These are phyloP conservation scores for Agrypnia vestita DNA, from an alignment of 1,140 invertebrate species.

Conservation along the genomic window DNA sequence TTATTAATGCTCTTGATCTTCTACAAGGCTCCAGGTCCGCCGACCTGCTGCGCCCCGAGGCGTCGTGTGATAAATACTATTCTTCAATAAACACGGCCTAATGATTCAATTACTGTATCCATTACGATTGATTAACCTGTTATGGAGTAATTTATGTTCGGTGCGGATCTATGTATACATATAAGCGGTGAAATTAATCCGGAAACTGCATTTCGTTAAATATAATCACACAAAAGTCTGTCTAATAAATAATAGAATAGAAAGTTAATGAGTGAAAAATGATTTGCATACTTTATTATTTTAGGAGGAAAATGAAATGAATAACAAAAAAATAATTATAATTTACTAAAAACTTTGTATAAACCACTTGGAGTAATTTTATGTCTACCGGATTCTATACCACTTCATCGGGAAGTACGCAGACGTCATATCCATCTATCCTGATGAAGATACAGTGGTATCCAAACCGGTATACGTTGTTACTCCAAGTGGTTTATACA, in stretches of 20 bases:
- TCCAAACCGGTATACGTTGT: too few relatives aligned
- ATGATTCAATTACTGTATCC: not conserved
- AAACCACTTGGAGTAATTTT: too few relatives aligned
- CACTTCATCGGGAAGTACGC: too few relatives aligned
- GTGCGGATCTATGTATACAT: not conserved
- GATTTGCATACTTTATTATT: not conserved
- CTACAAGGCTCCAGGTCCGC: conserved; percentile 18
- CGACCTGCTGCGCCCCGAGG: conserved; percentile 28
- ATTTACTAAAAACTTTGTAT: too few relatives aligned
- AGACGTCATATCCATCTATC: too few relatives aligned
- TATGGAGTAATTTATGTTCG: not conserved
- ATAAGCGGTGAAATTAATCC: not conserved
- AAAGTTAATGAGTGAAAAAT: not conserved
- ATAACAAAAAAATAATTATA: too few relatives aligned
- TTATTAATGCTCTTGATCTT: conserved; percentile 45
- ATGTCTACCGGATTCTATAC: too few relatives aligned
- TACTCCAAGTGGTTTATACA: too few relatives aligned
- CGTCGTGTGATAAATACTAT: not conserved
- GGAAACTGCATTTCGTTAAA: not conserved
- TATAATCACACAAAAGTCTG: not conserved
- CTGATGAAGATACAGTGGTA: too few relatives aligned
- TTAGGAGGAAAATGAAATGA: not conserved
- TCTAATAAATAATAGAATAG: not conserved
- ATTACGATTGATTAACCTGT: not conserved
- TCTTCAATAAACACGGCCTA: not conserved